Percentiles rank a stretch among this genome's conserved stretches.
Conservation (phyloP, 2,113 vertebrate genomes). For the Stigmatopora argus region DNA sequence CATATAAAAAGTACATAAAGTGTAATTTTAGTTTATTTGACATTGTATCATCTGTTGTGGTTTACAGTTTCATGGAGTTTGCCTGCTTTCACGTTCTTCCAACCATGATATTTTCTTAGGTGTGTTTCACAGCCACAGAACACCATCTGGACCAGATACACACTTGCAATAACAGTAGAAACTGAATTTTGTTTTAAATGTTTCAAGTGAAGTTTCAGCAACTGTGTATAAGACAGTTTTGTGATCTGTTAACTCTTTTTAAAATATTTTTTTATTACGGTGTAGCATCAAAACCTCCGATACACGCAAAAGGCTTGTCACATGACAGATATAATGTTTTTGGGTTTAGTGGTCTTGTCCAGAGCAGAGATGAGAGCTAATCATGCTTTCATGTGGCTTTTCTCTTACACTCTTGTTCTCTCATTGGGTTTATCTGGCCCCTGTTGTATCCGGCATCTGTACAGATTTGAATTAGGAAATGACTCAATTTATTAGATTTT, state of each 20-base stretch:
- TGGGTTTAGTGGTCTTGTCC: neutral
- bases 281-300: too few species aligned
- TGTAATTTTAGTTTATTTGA: neutral
- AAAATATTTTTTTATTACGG: too few species aligned
- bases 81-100: constrained; percentile 4
- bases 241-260: too few species aligned
- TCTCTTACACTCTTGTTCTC: neutral
- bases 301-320: neutral
- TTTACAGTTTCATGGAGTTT: constrained; percentile 3
- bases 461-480: constrained; percentile 2
- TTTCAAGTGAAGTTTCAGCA: neutral
- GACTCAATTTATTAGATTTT: constrained; percentile 7
- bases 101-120: constrained; percentile 34
- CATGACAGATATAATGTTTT: neutral
- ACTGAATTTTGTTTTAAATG: too few species aligned
- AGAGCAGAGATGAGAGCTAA: neutral
- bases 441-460: neutral
- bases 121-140: constrained; percentile 13
- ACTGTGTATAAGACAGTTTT: neutral
- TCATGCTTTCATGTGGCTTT: neutral
- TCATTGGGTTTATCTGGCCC: neutral
- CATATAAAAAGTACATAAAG: constrained; percentile 18
- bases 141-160: constrained; percentile 34
- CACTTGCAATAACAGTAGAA: neutral
- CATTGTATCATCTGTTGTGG: neutral